Evolutionary conservation across 64 coral and sea anemone genomes (phyloP).

Genomic region (Stylophora pistillata): DNA sequence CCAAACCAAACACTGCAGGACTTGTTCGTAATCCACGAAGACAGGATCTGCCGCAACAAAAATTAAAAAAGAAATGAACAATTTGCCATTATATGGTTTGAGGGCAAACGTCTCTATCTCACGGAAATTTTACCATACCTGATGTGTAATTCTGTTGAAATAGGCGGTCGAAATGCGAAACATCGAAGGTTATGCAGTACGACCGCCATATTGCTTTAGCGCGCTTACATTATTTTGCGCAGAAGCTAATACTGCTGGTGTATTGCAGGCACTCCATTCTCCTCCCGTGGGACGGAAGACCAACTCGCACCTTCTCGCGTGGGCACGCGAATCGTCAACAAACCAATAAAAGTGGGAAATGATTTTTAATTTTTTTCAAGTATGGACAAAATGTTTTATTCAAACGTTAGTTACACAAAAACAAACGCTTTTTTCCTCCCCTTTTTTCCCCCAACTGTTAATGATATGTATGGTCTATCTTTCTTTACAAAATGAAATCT

Average conservation of each 20-base stretch:
- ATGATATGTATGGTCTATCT: no score
- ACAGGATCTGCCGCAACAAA: not conserved
- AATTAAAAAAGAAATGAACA: not conserved
- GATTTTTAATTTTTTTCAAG: no score
- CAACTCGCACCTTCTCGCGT: not conserved
- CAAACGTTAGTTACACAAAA: no score
- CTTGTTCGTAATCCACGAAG: slow-evolving; percentile 52
- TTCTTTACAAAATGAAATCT: no score
- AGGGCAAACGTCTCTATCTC: not conserved
- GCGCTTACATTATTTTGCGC: slow-evolving; percentile 8
- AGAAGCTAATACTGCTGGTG: not conserved
- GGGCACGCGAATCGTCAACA: not conserved
- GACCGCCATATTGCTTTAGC: slow-evolving; percentile 74
- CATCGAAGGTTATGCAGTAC: slow-evolving; percentile 37
- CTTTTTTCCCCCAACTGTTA: no score
- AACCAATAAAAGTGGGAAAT: not conserved
- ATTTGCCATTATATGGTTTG: not conserved
- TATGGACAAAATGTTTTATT: no score
- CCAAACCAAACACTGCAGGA: slow-evolving; percentile 47
- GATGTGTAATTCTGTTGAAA: not conserved
- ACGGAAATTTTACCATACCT: slow-evolving; percentile 7
- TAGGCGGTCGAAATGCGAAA: slow-evolving; percentile 29
- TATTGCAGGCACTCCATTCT: not conserved
- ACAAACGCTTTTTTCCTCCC: no score
- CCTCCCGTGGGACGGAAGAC: no score